Evolutionary conservation across 2,888 invertebrate species (phyloP).

Genomic region (Venustoraphidia nigricollis): DNA sequence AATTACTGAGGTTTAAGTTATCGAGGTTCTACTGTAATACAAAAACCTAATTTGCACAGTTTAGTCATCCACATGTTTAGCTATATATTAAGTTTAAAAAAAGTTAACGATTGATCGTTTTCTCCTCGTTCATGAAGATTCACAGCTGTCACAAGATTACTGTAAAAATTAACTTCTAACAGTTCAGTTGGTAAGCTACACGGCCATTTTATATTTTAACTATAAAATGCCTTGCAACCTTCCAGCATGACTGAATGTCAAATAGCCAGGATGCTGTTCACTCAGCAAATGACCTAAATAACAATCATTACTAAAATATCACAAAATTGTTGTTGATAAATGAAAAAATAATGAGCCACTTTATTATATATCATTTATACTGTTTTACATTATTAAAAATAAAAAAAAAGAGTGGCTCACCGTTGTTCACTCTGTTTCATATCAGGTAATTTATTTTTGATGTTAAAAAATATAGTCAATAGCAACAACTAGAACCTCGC

Average conservation of each 20-base stretch:
- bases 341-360: constrained; percentile 34
- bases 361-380: constrained; percentile 21
- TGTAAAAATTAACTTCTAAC: constrained; percentile 29
- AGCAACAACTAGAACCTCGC: constrained; percentile 26
- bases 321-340: constrained; percentile 37
- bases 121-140: constrained; percentile 23
- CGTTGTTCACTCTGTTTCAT: constrained; percentile 7
- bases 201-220: no score
- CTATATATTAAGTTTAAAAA: background rate
- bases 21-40: no score
- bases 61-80: no score
- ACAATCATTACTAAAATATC: constrained; percentile 40
- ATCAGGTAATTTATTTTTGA: constrained; percentile 5
- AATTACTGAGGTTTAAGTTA: no score
- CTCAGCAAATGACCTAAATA: constrained; percentile 36
- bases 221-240: no score
- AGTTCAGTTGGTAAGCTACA: constrained; percentile 8
- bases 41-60: no score
- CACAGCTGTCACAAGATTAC: constrained; percentile 29
- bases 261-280: constrained; percentile 16
- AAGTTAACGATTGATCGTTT: constrained; percentile 12
- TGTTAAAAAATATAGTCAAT: constrained; percentile 25
- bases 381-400: constrained; percentile 12
- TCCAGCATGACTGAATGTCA: no score
- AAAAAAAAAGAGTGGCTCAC: constrained; percentile 17